phyloP scores from a whole-genome alignment of 2,888 invertebrate genomes.

The Ophion ventricosus region DNA sequence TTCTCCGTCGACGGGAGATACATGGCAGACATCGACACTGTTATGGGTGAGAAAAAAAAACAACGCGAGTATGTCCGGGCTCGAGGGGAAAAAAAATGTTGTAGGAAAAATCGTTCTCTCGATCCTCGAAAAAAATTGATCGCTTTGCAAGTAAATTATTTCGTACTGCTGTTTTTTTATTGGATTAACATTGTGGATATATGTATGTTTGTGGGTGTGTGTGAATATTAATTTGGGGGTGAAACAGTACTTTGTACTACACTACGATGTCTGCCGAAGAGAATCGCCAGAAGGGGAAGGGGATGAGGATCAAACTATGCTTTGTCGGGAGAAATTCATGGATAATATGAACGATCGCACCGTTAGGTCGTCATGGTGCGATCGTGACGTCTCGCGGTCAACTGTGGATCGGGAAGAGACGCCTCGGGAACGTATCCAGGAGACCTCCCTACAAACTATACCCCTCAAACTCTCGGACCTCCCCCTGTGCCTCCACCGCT shows the following conservation, averaged over 20 bases:
- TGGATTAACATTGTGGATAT: no score
- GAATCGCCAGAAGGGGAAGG: not conserved
- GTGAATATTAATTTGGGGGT: not conserved
- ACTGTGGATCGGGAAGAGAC: constrained; percentile 69
- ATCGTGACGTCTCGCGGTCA: constrained; percentile 71
- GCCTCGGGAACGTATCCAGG: constrained; percentile 68
- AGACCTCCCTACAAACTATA: constrained; percentile 57
- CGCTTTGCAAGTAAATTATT: not conserved
- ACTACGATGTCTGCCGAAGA: constrained; percentile 15
- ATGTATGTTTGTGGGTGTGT: not conserved
- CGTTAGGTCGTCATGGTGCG: constrained; percentile 56
- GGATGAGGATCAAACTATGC: not conserved
- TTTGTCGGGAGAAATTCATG: constrained; percentile 33
- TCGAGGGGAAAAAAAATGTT: not conserved
- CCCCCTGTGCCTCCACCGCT: constrained; percentile 6
- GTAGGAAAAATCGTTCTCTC: not conserved
- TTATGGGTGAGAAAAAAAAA: constrained; percentile 31
- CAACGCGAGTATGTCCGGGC: not conserved
- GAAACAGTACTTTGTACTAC: constrained; percentile 12
- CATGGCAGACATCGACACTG: constrained; percentile 77
- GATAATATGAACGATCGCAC: constrained; percentile 41
- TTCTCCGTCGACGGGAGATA: constrained; percentile 73
- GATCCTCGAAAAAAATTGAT: not conserved
- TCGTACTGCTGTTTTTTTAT: not conserved
- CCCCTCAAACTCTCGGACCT: constrained; percentile 16